A percentile compares a stretch with the other conserved stretches of the same genome.
phyloP scores from a whole-genome alignment of 2,888 invertebrate species.

The Anaspis maculata region DNA sequence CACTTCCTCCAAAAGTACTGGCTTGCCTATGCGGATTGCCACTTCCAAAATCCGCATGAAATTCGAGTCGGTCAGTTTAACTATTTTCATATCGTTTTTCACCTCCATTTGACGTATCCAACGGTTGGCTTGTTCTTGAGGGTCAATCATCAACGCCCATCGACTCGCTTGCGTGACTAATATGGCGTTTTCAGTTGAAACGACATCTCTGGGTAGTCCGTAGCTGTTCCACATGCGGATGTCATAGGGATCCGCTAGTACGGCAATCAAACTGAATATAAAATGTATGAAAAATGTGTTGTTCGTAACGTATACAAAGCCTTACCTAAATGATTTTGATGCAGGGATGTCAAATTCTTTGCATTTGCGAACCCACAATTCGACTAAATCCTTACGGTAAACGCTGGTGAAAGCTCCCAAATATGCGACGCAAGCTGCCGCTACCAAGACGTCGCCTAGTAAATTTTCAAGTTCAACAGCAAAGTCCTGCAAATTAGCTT shows the following conservation, averaged over 20 bases:
- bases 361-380: conserved; percentile 62
- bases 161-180: conserved; percentile 73
- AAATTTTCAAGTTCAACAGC: conserved; percentile 62
- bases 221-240: conserved; percentile 85
- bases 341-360: conserved; percentile 59
- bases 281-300: conserved; percentile 2
- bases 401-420: conserved; percentile 78
- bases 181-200: conserved; percentile 89
- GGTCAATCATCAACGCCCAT: conserved; percentile 92
- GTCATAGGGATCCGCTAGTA: conserved; percentile 76
- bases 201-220: conserved; percentile 77
- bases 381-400: conserved; percentile 60
- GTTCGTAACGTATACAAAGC: too few relatives aligned
- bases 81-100: conserved; percentile 61
- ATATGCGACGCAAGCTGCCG: conserved; percentile 83
- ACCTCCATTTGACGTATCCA: conserved; percentile 88
- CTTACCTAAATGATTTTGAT: conserved; percentile 56
- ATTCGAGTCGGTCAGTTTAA: conserved; percentile 68
- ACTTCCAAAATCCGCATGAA: conserved; percentile 74
- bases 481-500: conserved; percentile 44
- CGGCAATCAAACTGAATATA: conserved; percentile 55
- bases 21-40: conserved; percentile 75
- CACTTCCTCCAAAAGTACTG: conserved; percentile 81
- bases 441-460: conserved; percentile 79
- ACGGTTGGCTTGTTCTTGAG: conserved; percentile 90